Percentiles rank a stretch among this genome's conserved stretches.
Evolutionary conservation across 1,140 invertebrate species (phyloP).

Genomic region (Notospermus geniculatus): DNA sequence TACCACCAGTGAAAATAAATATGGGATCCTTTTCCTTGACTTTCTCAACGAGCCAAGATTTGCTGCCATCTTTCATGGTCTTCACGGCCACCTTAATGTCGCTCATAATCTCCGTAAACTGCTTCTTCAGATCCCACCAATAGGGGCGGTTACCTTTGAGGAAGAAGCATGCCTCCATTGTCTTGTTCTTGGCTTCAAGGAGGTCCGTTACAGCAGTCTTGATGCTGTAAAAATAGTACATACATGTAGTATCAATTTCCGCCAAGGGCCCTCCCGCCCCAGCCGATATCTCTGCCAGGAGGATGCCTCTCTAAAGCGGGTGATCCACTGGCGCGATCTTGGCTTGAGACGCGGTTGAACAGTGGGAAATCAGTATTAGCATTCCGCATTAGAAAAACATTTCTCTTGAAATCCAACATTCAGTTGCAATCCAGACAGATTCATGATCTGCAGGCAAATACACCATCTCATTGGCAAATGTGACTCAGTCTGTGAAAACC

Average conservation of each 20-base stretch:
- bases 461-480: too few species aligned
- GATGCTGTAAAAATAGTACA: conserved; percentile 22
- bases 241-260: conserved; percentile 24
- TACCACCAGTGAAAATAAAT: conserved; percentile 23
- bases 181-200: conserved; percentile 30
- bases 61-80: conserved; percentile 16
- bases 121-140: conserved; percentile 27
- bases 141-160: conserved; percentile 31
- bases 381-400: too few species aligned
- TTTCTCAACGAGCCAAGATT: conserved; percentile 19
- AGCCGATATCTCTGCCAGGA: too few species aligned
- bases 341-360: too few species aligned
- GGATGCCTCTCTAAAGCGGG: too few species aligned
- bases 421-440: too few species aligned
- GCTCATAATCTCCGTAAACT: conserved; percentile 14
- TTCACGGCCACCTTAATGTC: conserved; percentile 14
- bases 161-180: conserved; percentile 33
- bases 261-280: neutral
- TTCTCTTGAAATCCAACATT: too few species aligned
- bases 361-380: too few species aligned
- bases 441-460: too few species aligned
- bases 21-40: conserved; percentile 24
- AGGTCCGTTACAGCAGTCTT: conserved; percentile 25
- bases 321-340: too few species aligned
- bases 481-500: too few species aligned